Conservation (phyloP, 2,113 vertebrate genomes). For the Phylloscopus trochilus region DNA sequence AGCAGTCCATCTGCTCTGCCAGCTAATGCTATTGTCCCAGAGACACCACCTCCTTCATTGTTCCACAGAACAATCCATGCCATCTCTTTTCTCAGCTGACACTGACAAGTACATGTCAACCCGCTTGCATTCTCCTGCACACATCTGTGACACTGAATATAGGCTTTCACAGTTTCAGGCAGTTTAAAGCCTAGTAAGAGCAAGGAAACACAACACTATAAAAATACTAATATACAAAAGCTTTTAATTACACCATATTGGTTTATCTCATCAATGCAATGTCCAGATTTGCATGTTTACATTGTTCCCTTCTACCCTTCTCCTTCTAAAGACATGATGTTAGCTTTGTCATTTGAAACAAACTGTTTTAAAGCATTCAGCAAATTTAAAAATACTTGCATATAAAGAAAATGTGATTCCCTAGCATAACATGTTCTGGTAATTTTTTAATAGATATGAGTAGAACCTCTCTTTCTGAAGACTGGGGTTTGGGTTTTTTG, state of each 20-base stretch:
- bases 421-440: not conserved
- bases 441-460: constrained; percentile 20
- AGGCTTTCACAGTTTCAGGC: constrained; percentile 29
- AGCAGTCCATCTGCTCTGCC: constrained; percentile 59
- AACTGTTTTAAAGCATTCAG: not conserved
- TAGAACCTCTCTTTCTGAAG: constrained; percentile 40
- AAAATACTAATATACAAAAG: not conserved
- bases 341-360: not conserved
- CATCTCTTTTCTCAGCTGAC: constrained; percentile 51
- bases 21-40: constrained; percentile 46
- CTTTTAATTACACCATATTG: not conserved
- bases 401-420: constrained; percentile 16
- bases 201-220: not conserved
- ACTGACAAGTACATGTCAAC: constrained; percentile 58
- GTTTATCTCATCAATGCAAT: not conserved
- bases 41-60: constrained; percentile 62
- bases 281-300: not conserved
- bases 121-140: not conserved
- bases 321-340: not conserved
- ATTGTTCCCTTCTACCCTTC: not conserved
- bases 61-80: constrained; percentile 5
- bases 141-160: constrained; percentile 43
- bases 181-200: not conserved
- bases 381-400: constrained; percentile 4
- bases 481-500: not conserved